phyloP scores from a whole-genome alignment of 2,113 vertebrate genomes.

The Platanista minor region DNA sequence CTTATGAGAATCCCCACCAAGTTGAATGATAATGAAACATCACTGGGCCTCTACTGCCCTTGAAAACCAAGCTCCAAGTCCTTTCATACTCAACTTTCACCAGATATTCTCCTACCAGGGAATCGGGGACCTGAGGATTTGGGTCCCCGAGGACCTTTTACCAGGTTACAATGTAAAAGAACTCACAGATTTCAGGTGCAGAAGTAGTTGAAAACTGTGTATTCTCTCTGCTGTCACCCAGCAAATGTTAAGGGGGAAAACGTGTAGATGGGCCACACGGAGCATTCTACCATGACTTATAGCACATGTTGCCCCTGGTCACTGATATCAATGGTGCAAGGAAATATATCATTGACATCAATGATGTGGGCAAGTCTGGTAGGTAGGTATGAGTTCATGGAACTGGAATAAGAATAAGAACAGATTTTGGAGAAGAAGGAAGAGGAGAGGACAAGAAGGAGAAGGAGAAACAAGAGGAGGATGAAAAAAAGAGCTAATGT shows the following conservation, averaged over 20 bases:
- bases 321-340: fast-evolving
- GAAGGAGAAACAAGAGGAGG: background rate
- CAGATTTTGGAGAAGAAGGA: background rate
- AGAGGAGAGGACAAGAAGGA: background rate
- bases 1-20: background rate
- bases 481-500: background rate
- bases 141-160: background rate
- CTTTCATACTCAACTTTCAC: background rate
- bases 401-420: background rate
- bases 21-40: background rate
- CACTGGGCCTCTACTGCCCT: background rate
- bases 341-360: too few species aligned
- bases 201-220: background rate
- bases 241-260: background rate
- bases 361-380: background rate
- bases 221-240: background rate
- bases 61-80: background rate
- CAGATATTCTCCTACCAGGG: background rate
- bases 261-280: background rate
- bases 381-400: background rate
- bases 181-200: background rate
- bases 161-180: background rate
- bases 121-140: background rate
- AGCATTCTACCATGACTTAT: background rate
- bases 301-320: background rate